A percentile compares a stretch with the other conserved stretches of the same genome.
Conservation (phyloP, 2,113 vertebrate genomes). For the Andinoacara biseriatus region DNA sequence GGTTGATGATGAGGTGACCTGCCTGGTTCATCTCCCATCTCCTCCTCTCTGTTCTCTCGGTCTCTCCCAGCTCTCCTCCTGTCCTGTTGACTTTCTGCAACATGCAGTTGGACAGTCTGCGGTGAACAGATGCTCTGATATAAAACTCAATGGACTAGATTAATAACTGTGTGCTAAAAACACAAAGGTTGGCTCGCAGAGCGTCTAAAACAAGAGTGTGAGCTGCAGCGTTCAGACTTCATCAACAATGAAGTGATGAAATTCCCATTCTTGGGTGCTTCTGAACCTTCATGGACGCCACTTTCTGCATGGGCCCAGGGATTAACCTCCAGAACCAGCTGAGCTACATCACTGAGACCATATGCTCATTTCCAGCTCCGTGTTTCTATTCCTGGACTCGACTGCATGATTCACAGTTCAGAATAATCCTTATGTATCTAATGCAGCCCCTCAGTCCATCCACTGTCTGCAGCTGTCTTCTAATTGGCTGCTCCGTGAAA, state of each 20-base stretch:
- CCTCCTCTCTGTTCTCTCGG: not conserved
- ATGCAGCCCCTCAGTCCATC: too few relatives aligned
- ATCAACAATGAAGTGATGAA: too few relatives aligned
- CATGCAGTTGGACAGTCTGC: not conserved
- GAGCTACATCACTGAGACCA: not conserved
- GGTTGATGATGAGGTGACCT: conserved; percentile 52
- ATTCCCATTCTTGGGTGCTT: not conserved
- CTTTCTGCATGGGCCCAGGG: not conserved
- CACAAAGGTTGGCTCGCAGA: not conserved
- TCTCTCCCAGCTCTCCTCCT: not conserved
- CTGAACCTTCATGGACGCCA: not conserved
- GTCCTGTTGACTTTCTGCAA: conserved; percentile 24
- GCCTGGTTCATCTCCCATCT: conserved; percentile 9
- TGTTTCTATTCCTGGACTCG: not conserved
- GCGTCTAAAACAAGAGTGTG: not conserved
- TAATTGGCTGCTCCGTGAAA: not conserved
- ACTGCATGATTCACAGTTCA: not conserved
- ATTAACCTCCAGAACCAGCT: not conserved
- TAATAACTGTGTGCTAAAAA: not conserved
- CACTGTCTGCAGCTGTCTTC: not conserved
- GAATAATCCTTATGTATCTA: not conserved
- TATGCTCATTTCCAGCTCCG: not conserved
- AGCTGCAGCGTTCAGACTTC: not conserved
- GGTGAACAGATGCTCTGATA: not conserved
- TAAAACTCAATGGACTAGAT: not conserved